Evolutionary conservation across 2,113 vertebrate genomes (phyloP).

Genomic region (Galemys pyrenaicus): DNA sequence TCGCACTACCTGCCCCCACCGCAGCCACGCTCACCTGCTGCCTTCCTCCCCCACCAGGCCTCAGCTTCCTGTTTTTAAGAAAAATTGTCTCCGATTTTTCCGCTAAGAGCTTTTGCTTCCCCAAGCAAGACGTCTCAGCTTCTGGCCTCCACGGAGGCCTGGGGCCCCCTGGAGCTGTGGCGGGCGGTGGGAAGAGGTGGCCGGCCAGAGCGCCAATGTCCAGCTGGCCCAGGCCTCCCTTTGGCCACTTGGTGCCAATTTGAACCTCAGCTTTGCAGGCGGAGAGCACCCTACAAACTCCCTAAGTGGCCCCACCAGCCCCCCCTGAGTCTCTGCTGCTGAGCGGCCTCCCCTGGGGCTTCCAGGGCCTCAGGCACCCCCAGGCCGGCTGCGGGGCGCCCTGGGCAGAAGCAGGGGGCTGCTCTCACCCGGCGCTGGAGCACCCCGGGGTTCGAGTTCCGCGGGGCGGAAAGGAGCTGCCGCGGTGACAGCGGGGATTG

Average conservation of each 20-base stretch:
- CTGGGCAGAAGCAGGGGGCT: neutral
- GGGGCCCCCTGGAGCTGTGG: no score
- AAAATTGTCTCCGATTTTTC: slow-evolving; percentile 42
- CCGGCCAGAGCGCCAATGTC: neutral
- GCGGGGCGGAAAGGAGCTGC: neutral
- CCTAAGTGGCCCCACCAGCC: neutral
- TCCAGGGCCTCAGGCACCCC: neutral
- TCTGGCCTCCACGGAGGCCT: neutral
- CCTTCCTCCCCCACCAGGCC: neutral
- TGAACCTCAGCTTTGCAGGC: neutral
- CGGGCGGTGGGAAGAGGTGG: neutral
- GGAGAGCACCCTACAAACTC: neutral
- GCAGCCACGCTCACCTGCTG: neutral
- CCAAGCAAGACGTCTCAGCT: neutral
- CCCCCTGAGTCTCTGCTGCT: neutral
- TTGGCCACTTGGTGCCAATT: neutral
- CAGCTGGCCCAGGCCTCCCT: neutral
- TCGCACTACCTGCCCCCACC: neutral
- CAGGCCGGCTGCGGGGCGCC: neutral
- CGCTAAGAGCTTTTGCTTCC: slow-evolving; percentile 7
- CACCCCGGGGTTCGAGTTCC: neutral
- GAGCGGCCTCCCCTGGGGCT: neutral
- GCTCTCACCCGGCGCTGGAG: no score
- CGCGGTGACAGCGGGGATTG: slow-evolving; percentile 47
- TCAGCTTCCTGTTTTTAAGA: slow-evolving; percentile 65